Base-by-base conservation (phyloP, 2,888 invertebrate species). In the Invenusta paracnida region DNA sequence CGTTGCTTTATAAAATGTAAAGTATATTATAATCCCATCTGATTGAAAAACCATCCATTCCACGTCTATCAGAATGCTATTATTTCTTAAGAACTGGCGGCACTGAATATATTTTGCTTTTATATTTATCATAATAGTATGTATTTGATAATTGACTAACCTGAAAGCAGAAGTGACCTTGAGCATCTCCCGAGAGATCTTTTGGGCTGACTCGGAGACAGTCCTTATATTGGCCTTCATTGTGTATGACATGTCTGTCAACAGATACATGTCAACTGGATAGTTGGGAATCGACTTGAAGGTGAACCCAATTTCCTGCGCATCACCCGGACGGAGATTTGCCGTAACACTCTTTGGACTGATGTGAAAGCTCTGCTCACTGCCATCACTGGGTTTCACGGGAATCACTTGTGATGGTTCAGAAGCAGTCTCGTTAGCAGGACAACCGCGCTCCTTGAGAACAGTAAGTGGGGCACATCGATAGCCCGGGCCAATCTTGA, bases 171-270 rank as follows among this genome's bases (percentile, higher is more conserved):
- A 13, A 2, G 73, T 73, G 2, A 73, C 27, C 23, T 73, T 73
- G 11, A 73, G 27, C 73, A 73, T 73, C 27, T 13, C 73, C 73
- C 27, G 23, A 5, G 73, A 5, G 27, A 73, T 73, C 11, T 5
- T 73, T 23, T 73, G 73, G 11, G 73, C 73, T 13, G 73, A 73
- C 27, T 83, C 88, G 84, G 31, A 86, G 17, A 73, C 88, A 87
- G 11, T 88, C 88, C 27, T 27, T 1, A 84, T 29, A 91, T 99
- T 98, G 91, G 99, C 98, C 90, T 95, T 94, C 99, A 99, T 99
- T 85, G 98, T 98, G 92, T 97, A 95, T 89, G 98, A 98, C 89
- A 99, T 93, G 92, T 99, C 99, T 98, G 99, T 99, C 90, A 99
- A 94, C 91, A 98, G 99, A 92, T 99, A 99, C 27, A 99, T 93